These are phyloP conservation scores for Leuciscus idus DNA, from an alignment of 2,113 vertebrate species.

Conservation along the genomic window DNA sequence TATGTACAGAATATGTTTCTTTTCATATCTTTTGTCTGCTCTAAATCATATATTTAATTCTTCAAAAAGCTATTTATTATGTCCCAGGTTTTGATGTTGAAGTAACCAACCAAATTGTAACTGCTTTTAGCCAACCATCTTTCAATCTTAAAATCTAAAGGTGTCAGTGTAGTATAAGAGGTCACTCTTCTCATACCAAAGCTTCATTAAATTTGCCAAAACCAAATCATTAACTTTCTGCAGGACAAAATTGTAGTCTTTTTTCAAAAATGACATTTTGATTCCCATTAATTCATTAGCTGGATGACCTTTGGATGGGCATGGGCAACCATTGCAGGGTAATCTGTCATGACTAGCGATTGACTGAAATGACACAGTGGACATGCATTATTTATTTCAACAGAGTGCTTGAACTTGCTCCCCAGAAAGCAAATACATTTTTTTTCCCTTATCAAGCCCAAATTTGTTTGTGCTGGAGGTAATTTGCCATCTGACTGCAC, in stretches of 20 bases:
- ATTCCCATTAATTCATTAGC: constrained; percentile 62
- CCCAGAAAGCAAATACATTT: constrained; percentile 15
- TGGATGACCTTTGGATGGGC: constrained; percentile 48
- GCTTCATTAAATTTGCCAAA: constrained; percentile 37
- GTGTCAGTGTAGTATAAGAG: constrained; percentile 62
- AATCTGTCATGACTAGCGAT: constrained; percentile 54
- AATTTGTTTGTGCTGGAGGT: constrained; percentile 35
- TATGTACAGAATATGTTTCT: neutral
- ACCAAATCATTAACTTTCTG: constrained; percentile 35
- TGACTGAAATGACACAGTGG: constrained; percentile 59
- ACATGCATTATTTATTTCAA: constrained; percentile 37
- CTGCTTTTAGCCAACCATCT: neutral
- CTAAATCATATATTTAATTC: neutral
- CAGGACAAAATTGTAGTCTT: constrained; percentile 34
- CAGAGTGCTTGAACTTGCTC: constrained; percentile 30
- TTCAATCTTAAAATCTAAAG: constrained; percentile 55
- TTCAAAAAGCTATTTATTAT: neutral
- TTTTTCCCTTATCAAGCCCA: constrained; percentile 6
- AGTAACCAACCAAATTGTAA: neutral
- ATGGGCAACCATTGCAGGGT: constrained; percentile 32
- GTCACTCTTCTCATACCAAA: neutral
- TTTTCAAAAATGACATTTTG: constrained; percentile 60
- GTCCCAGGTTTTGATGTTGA: neutral
- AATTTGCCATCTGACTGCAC: constrained; percentile 36
- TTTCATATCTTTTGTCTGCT: neutral